These are phyloP conservation scores for Nowickia ferox DNA, from an alignment of 2,888 invertebrate genomes.

Conservation along the genomic window DNA sequence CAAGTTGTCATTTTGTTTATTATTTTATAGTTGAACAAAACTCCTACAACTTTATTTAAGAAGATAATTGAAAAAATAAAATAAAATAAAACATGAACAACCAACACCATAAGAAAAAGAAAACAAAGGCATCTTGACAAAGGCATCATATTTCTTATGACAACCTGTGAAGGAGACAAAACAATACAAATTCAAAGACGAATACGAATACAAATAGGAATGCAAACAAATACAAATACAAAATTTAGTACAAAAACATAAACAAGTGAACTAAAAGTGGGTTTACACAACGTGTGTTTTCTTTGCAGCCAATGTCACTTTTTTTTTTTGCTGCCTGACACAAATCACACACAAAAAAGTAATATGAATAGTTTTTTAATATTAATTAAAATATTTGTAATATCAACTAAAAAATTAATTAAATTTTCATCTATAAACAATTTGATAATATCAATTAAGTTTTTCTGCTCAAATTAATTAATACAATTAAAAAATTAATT, in stretches of 20 bases:
- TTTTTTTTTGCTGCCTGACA: too few relatives aligned
- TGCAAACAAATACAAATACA: not conserved
- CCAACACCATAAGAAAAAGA: not conserved
- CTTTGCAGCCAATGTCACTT: too few relatives aligned
- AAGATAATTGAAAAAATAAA: slow-evolving; percentile 14
- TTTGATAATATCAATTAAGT: too few relatives aligned
- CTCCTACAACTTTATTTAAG: slow-evolving; percentile 68
- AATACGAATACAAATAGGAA: not conserved
- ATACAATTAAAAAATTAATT: too few relatives aligned
- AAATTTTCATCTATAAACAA: too few relatives aligned
- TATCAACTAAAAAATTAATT: too few relatives aligned
- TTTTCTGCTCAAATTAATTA: too few relatives aligned
- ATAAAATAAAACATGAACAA: not conserved
- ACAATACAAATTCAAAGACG: slow-evolving; percentile 32
- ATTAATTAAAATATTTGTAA: too few relatives aligned
- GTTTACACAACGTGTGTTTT: too few relatives aligned
- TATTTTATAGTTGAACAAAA: slow-evolving; percentile 41
- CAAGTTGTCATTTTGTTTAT: slow-evolving; percentile 39
- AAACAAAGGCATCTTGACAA: slow-evolving; percentile 67
- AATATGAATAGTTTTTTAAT: too few relatives aligned
- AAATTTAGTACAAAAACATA: not conserved
- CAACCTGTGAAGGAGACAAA: slow-evolving; percentile 55
- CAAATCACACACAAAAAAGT: too few relatives aligned
- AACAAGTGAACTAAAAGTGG: too few relatives aligned
- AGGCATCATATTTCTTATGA: slow-evolving; percentile 68